phyloP scores from a whole-genome alignment of 30 jellyfish, hydroid and myxozoan species.

The Euphysa ruthae region DNA sequence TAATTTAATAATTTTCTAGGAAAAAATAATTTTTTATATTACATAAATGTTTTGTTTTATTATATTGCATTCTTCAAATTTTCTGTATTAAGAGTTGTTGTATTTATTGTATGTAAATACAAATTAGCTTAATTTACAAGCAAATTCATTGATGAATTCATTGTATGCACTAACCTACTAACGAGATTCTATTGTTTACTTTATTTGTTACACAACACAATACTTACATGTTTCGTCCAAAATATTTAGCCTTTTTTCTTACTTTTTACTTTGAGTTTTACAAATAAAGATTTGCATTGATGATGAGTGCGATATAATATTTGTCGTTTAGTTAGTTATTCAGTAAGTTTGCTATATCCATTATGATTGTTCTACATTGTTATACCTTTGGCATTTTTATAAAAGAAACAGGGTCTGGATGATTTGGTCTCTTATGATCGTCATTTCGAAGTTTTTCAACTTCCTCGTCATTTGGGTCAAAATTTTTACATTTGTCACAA shows the following conservation, averaged over 20 bases:
- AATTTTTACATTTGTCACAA: not conserved
- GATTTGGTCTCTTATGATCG: constrained; percentile 10
- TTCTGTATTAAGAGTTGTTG: too few relatives aligned
- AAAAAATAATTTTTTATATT: too few relatives aligned
- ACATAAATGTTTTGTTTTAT: too few relatives aligned
- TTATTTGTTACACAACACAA: not conserved
- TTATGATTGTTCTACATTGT: not conserved
- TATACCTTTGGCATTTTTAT: constrained; percentile 15
- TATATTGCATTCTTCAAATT: too few relatives aligned
- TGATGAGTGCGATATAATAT: too few relatives aligned
- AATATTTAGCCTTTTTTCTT: too few relatives aligned
- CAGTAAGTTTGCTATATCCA: constrained; percentile 9
- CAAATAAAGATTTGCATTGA: not conserved
- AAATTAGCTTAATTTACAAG: too few relatives aligned
- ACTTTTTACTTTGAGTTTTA: not conserved
- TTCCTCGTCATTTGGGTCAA: constrained; percentile 19
- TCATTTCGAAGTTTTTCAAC: constrained; percentile 15
- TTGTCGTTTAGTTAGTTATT: not conserved
- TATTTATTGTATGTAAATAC: too few relatives aligned
- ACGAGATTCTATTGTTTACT: too few relatives aligned
- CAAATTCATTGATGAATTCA: too few relatives aligned
- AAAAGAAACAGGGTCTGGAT: constrained; percentile 25
- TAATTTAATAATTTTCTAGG: too few relatives aligned
- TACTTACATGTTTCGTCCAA: not conserved
- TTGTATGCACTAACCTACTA: too few relatives aligned